These are phyloP conservation scores for Volucella inflata DNA, from an alignment of 2,888 invertebrate species.

Conservation along the genomic window DNA sequence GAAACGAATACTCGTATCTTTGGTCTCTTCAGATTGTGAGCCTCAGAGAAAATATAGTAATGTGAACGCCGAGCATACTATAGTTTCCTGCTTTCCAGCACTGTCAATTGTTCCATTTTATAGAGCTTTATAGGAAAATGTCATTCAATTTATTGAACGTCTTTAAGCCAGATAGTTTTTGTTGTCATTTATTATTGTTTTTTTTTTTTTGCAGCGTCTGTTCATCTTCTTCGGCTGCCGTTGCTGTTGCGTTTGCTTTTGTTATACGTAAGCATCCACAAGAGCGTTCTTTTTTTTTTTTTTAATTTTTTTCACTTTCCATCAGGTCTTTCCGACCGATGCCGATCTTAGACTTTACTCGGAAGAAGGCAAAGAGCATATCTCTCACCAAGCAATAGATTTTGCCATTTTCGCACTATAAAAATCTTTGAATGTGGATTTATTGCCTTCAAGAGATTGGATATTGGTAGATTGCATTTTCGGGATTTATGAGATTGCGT, in stretches of 20 bases:
- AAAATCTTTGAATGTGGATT: conserved; percentile 72
- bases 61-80: conserved; percentile 28
- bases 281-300: conserved; percentile 55
- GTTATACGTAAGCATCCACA: conserved; percentile 39
- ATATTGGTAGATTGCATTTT: conserved; percentile 72
- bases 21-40: not conserved
- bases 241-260: not conserved
- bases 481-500: conserved; percentile 73
- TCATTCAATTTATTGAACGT: conserved; percentile 72
- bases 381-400: conserved; percentile 62
- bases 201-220: conserved; percentile 1
- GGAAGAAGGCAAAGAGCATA: conserved; percentile 23
- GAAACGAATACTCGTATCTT: not conserved
- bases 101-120: conserved; percentile 68
- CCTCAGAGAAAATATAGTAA: conserved; percentile 15
- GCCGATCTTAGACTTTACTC: not conserved
- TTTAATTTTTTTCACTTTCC: not conserved
- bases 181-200: not conserved
- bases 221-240: not conserved
- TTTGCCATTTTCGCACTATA: conserved; percentile 68
- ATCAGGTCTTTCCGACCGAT: too few species aligned
- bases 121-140: conserved; percentile 66
- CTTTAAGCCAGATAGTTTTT: conserved; percentile 61
- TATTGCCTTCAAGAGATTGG: conserved; percentile 69
- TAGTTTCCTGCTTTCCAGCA: not conserved